Evolutionary conservation across 2,888 invertebrate genomes (phyloP).

Genomic region (Nomada ferruginata): DNA sequence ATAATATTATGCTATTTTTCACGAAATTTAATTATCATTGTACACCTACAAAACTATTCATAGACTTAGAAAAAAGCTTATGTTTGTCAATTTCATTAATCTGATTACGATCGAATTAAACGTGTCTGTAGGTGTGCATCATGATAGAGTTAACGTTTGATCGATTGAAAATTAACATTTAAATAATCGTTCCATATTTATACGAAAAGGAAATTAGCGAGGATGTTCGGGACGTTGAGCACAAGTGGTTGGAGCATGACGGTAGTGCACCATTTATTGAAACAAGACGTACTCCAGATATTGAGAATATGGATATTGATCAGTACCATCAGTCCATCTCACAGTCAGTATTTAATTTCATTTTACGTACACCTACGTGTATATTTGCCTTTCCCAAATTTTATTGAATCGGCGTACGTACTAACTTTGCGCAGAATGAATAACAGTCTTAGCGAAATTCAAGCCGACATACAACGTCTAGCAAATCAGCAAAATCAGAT

Average conservation of each 20-base stretch:
- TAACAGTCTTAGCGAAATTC: constrained; percentile 96
- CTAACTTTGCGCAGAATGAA: constrained; percentile 89
- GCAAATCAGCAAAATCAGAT: constrained; percentile 93
- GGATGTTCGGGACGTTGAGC: constrained; percentile 86
- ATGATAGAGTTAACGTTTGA: constrained; percentile 3
- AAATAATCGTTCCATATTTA: constrained; percentile 32
- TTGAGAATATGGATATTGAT: constrained; percentile 93
- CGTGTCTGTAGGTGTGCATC: constrained; percentile 43
- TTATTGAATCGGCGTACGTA: constrained; percentile 16
- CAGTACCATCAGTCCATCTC: constrained; percentile 93
- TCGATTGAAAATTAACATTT: not conserved
- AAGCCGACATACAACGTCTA: constrained; percentile 96
- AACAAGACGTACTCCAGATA: constrained; percentile 89
- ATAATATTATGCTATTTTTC: constrained; percentile 15
- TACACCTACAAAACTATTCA: constrained; percentile 37
- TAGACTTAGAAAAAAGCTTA: not conserved
- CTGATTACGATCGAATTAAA: not conserved
- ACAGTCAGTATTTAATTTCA: constrained; percentile 87
- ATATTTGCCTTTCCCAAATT: not conserved
- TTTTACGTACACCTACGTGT: not conserved
- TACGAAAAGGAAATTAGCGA: constrained; percentile 87
- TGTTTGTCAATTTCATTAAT: not conserved
- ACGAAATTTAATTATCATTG: constrained; percentile 7
- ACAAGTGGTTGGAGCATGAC: constrained; percentile 89
- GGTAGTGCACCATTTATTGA: constrained; percentile 86